A percentile compares a stretch with the other conserved stretches of the same genome.
Evolutionary conservation across 2,888 invertebrate genomes (phyloP).

Genomic region (Synergus gifuensis): DNA sequence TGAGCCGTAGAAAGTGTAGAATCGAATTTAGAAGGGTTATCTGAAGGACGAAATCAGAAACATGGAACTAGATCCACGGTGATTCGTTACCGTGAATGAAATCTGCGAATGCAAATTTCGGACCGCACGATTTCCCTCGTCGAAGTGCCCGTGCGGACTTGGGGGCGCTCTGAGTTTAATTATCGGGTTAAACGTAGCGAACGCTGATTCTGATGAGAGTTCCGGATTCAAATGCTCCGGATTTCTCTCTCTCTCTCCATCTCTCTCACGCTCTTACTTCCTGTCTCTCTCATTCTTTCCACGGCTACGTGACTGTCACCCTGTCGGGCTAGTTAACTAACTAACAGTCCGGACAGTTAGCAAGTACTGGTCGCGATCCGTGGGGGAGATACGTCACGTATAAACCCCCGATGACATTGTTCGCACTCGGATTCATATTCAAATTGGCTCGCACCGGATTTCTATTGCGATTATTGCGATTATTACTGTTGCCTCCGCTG

Average conservation of each 20-base stretch:
- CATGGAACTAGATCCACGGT: constrained; percentile 40
- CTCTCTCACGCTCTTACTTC: constrained; percentile 48
- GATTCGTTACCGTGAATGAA: constrained; percentile 62
- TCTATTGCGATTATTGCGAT: constrained; percentile 75
- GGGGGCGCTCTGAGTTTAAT: constrained; percentile 72
- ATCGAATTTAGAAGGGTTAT: constrained; percentile 30
- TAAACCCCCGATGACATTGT: constrained; percentile 75
- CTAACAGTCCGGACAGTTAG: constrained; percentile 73
- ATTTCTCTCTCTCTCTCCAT: constrained; percentile 56
- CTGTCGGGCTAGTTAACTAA: constrained; percentile 76
- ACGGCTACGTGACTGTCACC: constrained; percentile 75
- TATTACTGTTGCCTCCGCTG: constrained; percentile 68
- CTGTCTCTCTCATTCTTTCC: constrained; percentile 49
- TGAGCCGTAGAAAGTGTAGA: background rate
- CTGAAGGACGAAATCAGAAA: constrained; percentile 29
- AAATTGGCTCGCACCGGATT: constrained; percentile 73
- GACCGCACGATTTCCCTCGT: constrained; percentile 74
- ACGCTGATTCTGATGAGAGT: constrained; percentile 77
- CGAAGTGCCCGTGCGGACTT: constrained; percentile 59
- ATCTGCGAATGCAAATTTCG: constrained; percentile 73
- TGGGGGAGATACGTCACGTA: constrained; percentile 77
- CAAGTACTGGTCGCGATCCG: constrained; percentile 73
- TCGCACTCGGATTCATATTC: constrained; percentile 77
- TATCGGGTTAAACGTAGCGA: constrained; percentile 77
- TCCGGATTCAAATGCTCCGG: constrained; percentile 74